These are phyloP conservation scores for Brachyrhaphis roseni DNA, from an alignment of 2,797 vertebrate genomes.

Conservation along the genomic window DNA sequence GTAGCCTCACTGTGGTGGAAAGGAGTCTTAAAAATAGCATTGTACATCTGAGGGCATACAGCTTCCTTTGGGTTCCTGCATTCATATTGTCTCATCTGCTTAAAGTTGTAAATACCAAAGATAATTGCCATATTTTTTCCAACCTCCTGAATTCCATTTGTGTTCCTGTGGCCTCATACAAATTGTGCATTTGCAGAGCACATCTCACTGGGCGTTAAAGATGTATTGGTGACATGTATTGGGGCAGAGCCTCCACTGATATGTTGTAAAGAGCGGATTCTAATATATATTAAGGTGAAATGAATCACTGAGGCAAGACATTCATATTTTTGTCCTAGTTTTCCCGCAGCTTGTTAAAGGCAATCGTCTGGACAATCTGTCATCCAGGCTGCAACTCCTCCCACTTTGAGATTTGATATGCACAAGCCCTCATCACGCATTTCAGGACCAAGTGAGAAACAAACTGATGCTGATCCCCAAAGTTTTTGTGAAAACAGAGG, in stretches of 20 bases:
- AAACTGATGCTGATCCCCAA: conserved; percentile 45
- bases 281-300: conserved; percentile 71
- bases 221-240: conserved; percentile 11
- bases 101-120: conserved; percentile 2
- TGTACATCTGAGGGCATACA: not conserved
- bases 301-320: conserved; percentile 72
- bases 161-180: not conserved
- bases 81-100: not conserved
- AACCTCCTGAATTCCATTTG: conserved; percentile 9
- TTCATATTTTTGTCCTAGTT: conserved; percentile 80
- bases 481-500: conserved; percentile 29
- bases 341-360: conserved; percentile 81
- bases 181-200: not conserved
- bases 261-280: conserved; percentile 69
- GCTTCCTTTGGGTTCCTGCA: not conserved
- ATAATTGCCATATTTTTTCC: not conserved
- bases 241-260: conserved; percentile 38
- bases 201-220: not conserved
- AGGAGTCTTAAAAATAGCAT: not conserved
- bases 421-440: conserved; percentile 21
- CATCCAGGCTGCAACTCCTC: conserved; percentile 66
- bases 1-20: not conserved
- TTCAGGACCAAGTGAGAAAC: conserved; percentile 61
- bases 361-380: conserved; percentile 82
- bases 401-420: conserved; percentile 43